A percentile compares a stretch with the other conserved stretches of the same genome.
Evolutionary conservation across 2,888 invertebrate genomes (phyloP).

Genomic region (Sphaerolaimus hirsutus): DNA sequence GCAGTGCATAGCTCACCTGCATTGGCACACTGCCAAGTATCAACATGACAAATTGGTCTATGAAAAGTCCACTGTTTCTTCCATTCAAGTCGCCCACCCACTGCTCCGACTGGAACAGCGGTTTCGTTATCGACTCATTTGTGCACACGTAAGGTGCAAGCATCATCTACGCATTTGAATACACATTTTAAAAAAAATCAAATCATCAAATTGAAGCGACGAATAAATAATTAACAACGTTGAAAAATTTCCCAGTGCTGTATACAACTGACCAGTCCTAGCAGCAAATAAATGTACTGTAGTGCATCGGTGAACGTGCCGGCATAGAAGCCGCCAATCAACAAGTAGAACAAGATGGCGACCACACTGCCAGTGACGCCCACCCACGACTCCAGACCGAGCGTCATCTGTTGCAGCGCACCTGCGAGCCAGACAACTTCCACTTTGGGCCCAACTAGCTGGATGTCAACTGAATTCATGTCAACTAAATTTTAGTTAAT

Average conservation of each 20-base stretch:
- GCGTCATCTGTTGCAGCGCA: background rate
- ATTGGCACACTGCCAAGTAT: conserved; percentile 2
- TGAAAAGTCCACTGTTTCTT: conserved; percentile 1
- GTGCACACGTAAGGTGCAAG: no score
- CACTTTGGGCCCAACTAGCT: background rate
- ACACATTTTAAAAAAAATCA: no score
- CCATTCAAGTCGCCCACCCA: conserved; percentile 1
- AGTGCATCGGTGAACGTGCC: conserved; percentile 2
- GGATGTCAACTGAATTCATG: no score
- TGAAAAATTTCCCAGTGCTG: no score
- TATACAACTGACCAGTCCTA: background rate
- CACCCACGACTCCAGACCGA: background rate
- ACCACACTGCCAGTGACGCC: background rate
- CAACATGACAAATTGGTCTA: conserved; percentile 1
- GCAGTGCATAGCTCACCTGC: conserved; percentile 2
- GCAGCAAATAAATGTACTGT: background rate
- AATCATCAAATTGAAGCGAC: background rate
- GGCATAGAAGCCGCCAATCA: conserved; percentile 1
- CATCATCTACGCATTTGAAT: no score
- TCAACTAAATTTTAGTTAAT: no score
- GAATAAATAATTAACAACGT: background rate
- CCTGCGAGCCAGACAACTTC: background rate
- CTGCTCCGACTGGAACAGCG: background rate
- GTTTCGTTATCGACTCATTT: no score
- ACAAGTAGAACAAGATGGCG: background rate